Base-by-base conservation (phyloP, 1,140 invertebrate genomes). In the Lysiphlebus fabarum region DNA sequence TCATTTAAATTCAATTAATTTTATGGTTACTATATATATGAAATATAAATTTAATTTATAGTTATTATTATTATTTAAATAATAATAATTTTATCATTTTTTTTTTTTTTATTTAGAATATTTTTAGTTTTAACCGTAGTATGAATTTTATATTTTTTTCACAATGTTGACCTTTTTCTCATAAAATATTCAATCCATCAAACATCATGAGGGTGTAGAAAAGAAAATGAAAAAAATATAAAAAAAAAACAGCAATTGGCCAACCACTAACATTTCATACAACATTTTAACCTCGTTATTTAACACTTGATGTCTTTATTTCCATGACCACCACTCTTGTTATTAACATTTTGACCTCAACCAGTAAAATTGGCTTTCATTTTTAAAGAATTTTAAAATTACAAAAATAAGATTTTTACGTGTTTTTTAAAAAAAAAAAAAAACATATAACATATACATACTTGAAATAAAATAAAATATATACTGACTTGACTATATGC, bases 131-230 rank as follows among this genome's bases (percentile, higher is more conserved):
- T 26, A 26, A 26, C 17, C 17, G 2, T 1, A 4, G 17, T 4
- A 26, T 26, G 17, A 26, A 1, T 26, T 26, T 26, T 26, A 4
- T 26, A 26, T 26, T 26, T 26, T 26, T 26, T 26, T 67, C 64
- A 73, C 68, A 66, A 69, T 61, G 55, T 60, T 68, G 64, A 67
- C 67, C 66, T 68, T 59, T 12, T 41, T 47, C 45, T 41, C 65
- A 72, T 69, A 59, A 66, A 73, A 72, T 69, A 73, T 76, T 75
- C 68, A 76, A 73, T 67, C 67, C 69, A 71, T 73, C 69, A 70
- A 61, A 63, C 63, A 57, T 58, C 63, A 57, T 58, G 60, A 61
- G 69, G 58, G 47, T 59, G n/a, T n/a, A n/a, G n/a, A n/a, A n/a
- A n/a, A n/a, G n/a, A n/a, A 58, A 60, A 38, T n/a, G n/a, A 10